Evolutionary conservation across 2,113 vertebrate species (phyloP), one percentile per base, ranked within the genome.

Genomic region (Gambusia affinis): DNA sequence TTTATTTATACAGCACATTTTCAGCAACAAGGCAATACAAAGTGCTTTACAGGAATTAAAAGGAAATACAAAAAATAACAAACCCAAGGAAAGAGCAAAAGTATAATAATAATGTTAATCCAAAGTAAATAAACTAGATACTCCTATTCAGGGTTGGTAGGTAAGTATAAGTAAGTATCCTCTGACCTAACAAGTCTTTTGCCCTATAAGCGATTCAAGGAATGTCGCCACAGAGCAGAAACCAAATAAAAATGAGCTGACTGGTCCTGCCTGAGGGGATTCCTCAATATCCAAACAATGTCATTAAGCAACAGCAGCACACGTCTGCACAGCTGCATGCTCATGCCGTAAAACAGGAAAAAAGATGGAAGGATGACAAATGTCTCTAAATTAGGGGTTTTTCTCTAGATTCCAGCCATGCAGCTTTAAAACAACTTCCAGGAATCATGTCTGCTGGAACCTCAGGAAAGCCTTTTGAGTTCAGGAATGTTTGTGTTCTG

Each of bases 381-480:
- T 28, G 42, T 70, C 0, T 10, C 51, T 29, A 71, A 12, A 76
- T 37, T 15, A 30, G 33, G 66, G 68, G 11, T 22, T 37, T 64
- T 74, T 74, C 37, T 64, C 19, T 44, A 29, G 27, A 79, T 66
- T 73, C 22, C 57, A 79, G 72, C 64, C 82, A 88, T 83, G 82
- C 83, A 85, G 67, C 22, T 27, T n/a, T 19, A 35, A 5, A 66
- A 17, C 22, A 63, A n/a, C 15, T 31, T 39, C 44, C 30, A 19
- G 1, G 19, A 75, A 35, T 22, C n/a, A 24, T 57, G 51, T 8
- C 51, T 57, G 51, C 10, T n/a, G 17, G 44, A 17, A 1, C 4
- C 44, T 47, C 17, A 47, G 17, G 44, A 47, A 81, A 74, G 17
- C 22, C 7, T n/a, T n/a, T 70, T 75, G 76, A 28, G 37, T 84